A percentile compares a stretch with the other conserved stretches of the same genome.
Conservation (phyloP, 2,113 vertebrate species). For the Engraulis encrasicolus region DNA sequence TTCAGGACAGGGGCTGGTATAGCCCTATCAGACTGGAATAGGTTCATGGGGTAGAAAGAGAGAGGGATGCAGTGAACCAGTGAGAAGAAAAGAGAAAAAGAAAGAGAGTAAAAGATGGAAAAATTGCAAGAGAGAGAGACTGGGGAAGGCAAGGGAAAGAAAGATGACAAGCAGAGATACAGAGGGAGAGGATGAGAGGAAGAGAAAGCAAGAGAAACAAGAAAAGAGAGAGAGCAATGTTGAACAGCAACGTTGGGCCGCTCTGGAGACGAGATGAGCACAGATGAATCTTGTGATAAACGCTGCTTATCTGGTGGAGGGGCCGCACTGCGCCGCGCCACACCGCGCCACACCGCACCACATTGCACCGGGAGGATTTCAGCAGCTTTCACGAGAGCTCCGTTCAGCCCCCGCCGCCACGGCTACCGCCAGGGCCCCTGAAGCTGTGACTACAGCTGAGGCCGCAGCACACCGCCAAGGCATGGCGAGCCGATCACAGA, state of each 20-base stretch:
- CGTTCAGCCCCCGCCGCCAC: no score
- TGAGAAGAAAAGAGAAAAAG: neutral
- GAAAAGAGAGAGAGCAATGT: no score
- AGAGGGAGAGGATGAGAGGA: neutral
- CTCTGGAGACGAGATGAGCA: constrained; percentile 29
- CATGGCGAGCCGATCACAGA: neutral
- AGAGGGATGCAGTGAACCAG: neutral
- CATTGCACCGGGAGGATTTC: constrained; percentile 33
- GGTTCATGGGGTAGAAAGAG: neutral
- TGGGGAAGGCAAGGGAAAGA: no score
- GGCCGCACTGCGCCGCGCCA: no score
- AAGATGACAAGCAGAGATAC: no score
- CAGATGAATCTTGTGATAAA: constrained; percentile 8
- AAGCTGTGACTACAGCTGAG: constrained; percentile 25
- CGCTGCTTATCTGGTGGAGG: constrained; percentile 5
- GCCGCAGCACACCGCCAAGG: neutral
- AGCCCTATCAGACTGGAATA: neutral
- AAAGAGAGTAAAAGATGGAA: neutral
- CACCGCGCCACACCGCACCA: no score
- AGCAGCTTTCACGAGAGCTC: constrained; percentile 40
- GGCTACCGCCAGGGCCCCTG: no score
- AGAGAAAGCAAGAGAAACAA: constrained; percentile 44
- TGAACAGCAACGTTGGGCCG: no score
- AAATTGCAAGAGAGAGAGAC: constrained; percentile 25
- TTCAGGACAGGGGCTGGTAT: neutral